phyloP scores from a whole-genome alignment of 2,113 vertebrate genomes.

The Athene noctua region DNA sequence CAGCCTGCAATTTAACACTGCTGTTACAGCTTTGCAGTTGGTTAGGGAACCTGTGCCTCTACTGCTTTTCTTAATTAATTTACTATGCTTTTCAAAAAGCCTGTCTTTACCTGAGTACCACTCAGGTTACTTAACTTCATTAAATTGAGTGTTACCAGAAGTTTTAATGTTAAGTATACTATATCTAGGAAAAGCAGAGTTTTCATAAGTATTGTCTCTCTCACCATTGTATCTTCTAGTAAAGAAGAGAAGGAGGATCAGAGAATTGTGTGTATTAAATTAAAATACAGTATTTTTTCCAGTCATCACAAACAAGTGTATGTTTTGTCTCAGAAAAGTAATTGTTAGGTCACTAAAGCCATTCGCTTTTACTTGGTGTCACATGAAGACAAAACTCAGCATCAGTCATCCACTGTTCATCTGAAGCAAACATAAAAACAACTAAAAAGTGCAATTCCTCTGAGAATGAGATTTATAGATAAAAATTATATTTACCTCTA shows the following conservation, averaged over 20 bases:
- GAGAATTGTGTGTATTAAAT: neutral
- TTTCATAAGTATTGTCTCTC: neutral
- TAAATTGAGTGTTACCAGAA: neutral
- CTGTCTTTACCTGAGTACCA: neutral
- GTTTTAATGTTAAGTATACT: neutral
- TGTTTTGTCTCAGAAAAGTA: neutral
- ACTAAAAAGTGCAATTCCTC: neutral
- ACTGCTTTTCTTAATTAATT: neutral
- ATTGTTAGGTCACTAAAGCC: neutral
- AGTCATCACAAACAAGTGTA: neutral
- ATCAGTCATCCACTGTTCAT: neutral
- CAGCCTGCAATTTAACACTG: neutral
- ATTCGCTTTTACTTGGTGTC: neutral
- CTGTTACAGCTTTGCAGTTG: neutral
- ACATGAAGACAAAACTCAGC: neutral
- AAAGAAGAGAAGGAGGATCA: neutral
- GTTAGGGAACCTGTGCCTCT: neutral
- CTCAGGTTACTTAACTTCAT: neutral
- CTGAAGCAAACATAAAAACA: neutral
- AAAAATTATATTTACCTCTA: neutral
- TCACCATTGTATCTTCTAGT: neutral
- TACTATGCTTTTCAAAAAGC: neutral
- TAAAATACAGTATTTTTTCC: neutral
- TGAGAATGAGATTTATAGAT: neutral
- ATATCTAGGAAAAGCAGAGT: neutral